phyloP scores from a whole-genome alignment of 2,797 vertebrate species.

The Anas georgica region DNA sequence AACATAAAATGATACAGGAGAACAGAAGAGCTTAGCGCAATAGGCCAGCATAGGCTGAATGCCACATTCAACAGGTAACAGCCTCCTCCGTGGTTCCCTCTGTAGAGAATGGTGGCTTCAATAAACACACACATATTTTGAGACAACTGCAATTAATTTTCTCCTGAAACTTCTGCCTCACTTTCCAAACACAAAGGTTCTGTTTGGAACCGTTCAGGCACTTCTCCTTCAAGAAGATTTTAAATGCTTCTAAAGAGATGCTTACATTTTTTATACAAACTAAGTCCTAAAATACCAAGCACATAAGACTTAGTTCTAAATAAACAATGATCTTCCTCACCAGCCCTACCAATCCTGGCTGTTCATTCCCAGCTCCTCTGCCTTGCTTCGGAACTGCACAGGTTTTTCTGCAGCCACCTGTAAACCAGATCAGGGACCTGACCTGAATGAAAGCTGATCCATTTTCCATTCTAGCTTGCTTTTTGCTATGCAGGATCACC shows the following conservation, averaged over 20 bases:
- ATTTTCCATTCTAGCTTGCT: not conserved
- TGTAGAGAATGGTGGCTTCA: not conserved
- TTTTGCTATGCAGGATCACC: not conserved
- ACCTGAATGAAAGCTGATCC: not conserved
- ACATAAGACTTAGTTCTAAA: not conserved
- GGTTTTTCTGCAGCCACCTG: not conserved
- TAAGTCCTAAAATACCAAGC: not conserved
- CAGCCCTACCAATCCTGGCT: not conserved
- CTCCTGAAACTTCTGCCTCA: not conserved
- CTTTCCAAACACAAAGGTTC: not conserved
- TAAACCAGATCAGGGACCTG: not conserved
- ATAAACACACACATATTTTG: accelerated
- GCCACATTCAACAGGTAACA: not conserved
- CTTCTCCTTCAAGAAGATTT: not conserved
- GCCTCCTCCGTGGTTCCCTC: not conserved
- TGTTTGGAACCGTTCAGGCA: not conserved
- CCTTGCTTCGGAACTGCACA: not conserved
- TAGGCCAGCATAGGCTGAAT: not conserved
- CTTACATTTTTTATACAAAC: not conserved
- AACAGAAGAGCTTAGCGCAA: not conserved
- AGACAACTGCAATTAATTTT: not conserved
- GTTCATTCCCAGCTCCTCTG: not conserved
- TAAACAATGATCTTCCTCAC: not conserved
- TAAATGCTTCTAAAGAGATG: not conserved
- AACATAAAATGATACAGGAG: not conserved